Evolutionary conservation across 1,140 invertebrate genomes (phyloP).

Genomic region (Danaus plexippus): DNA sequence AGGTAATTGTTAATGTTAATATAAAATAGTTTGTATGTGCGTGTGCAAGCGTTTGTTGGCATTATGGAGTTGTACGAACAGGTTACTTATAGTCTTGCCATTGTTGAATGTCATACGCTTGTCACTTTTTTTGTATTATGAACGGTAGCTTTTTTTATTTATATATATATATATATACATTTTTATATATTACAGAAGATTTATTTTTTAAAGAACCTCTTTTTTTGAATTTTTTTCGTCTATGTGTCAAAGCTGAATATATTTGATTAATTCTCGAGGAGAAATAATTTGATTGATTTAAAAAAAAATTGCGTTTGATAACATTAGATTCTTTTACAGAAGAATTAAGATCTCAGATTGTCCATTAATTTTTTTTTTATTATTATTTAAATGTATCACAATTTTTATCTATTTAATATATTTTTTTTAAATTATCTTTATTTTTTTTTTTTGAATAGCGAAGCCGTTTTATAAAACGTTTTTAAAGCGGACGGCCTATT

Average conservation of each 20-base stretch:
- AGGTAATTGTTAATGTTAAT: constrained; percentile 31
- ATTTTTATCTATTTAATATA: constrained; percentile 10
- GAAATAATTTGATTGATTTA: too few species aligned
- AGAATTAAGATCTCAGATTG: too few species aligned
- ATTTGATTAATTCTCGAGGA: too few species aligned
- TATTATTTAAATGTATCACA: constrained; percentile 5
- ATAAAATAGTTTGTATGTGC: constrained; percentile 28
- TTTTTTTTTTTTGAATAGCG: constrained; percentile 7
- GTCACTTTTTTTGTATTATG: background rate
- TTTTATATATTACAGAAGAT: background rate
- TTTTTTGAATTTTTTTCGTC: too few species aligned
- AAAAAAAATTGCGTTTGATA: too few species aligned
- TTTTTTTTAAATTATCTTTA: constrained; percentile 6
- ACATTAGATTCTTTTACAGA: too few species aligned
- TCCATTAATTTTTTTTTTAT: constrained; percentile 7
- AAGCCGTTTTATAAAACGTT: constrained; percentile 12
- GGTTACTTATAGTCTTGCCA: too few species aligned
- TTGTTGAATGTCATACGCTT: too few species aligned
- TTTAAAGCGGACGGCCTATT: constrained; percentile 41
- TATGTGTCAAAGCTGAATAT: too few species aligned
- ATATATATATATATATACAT: background rate
- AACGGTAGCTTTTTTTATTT: background rate
- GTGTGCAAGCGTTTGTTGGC: constrained; percentile 24
- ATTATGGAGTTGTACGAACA: too few species aligned
- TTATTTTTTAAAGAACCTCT: background rate